Percentiles rank a stretch among this genome's conserved stretches.
Conservation (phyloP, 2,797 vertebrate species). For the Anisognathus igniventris region DNA sequence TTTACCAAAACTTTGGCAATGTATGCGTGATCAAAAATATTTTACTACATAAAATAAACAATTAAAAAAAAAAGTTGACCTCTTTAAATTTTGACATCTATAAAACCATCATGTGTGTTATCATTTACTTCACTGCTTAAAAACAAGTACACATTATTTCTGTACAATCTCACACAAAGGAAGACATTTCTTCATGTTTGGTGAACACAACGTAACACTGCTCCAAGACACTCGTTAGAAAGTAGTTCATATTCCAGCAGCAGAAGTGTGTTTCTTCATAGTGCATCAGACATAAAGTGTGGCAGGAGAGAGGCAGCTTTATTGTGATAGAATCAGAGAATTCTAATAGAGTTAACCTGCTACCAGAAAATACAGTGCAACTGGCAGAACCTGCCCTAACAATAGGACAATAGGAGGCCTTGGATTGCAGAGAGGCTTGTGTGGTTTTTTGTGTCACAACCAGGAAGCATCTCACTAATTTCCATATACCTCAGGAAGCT, state of each 20-base stretch:
- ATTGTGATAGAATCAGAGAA: background rate
- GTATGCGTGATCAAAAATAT: background rate
- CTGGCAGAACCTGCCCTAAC: background rate
- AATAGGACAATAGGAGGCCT: background rate
- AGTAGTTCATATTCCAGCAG: background rate
- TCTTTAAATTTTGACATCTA: background rate
- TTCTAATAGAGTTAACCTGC: background rate
- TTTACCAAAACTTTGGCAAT: background rate
- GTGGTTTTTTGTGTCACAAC: background rate
- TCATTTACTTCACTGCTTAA: background rate
- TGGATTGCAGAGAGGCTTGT: background rate
- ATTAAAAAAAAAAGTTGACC: accelerated
- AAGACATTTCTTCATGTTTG: background rate
- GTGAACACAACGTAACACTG: background rate
- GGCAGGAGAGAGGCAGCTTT: background rate
- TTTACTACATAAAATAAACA: background rate
- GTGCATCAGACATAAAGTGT: background rate
- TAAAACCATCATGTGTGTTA: background rate
- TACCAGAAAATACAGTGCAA: background rate
- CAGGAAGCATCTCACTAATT: background rate
- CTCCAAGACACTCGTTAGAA: background rate
- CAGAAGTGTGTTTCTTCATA: background rate
- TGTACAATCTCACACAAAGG: background rate
- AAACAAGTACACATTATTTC: background rate
- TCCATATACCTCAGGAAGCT: background rate